Evolutionary conservation across 2,888 invertebrate species (phyloP).

Genomic region (Thera britannica): DNA sequence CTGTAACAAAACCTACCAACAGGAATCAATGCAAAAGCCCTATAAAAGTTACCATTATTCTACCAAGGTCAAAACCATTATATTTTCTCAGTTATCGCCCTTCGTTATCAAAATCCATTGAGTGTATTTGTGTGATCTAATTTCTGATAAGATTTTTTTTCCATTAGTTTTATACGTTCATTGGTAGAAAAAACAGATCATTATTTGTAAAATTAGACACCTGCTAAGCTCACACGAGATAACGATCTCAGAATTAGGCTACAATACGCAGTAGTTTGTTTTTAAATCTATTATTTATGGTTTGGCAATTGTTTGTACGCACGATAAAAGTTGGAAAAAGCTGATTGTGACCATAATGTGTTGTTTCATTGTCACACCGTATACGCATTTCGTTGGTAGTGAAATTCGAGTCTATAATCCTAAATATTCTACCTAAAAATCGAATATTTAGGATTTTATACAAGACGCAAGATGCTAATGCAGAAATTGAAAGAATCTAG

Average conservation of each 20-base stretch:
- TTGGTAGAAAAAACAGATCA: neutral
- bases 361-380: conserved; percentile 19
- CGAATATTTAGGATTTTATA: neutral
- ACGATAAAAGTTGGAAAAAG: conserved; percentile 18
- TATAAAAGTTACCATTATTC: neutral
- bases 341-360: neutral
- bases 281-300: conserved; percentile 16
- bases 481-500: conserved; percentile 44
- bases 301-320: conserved; percentile 15
- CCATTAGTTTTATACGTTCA: neutral
- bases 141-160: neutral
- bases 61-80: neutral
- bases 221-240: conserved; percentile 55
- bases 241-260: conserved; percentile 22
- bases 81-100: no score
- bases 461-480: neutral
- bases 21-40: neutral
- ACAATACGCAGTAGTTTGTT: conserved; percentile 22
- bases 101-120: neutral
- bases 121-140: neutral
- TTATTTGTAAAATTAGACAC: conserved; percentile 44
- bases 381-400: neutral
- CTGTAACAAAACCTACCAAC: neutral
- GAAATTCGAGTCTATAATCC: neutral
- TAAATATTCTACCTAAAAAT: neutral